These are phyloP conservation scores for Vidua chalybeata DNA, from an alignment of 2,113 vertebrate species.

Conservation along the genomic window DNA sequence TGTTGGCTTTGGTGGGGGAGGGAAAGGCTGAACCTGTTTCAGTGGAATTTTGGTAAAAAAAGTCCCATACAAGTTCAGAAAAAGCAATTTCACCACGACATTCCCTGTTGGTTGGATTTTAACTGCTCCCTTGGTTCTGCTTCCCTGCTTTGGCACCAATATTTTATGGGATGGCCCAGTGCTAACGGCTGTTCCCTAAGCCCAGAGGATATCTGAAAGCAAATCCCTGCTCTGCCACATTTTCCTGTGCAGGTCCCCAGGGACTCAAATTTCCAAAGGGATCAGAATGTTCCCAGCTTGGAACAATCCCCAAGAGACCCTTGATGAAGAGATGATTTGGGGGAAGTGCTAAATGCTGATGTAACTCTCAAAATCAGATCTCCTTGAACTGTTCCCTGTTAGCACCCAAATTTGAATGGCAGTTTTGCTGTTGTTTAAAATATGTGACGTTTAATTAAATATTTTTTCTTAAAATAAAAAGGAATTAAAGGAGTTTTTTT, in stretches of 20 bases:
- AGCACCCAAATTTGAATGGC: background rate
- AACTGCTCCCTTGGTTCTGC: background rate
- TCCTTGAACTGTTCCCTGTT: background rate
- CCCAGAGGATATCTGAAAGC: background rate
- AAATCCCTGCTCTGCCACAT: background rate
- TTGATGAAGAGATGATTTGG: background rate
- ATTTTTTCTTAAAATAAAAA: background rate
- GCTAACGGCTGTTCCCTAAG: fast-evolving
- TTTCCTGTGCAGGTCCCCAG: background rate
- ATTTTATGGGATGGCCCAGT: background rate
- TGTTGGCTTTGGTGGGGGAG: background rate
- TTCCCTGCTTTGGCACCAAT: background rate
- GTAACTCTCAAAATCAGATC: background rate
- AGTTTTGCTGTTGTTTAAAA: background rate
- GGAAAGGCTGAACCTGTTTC: background rate
- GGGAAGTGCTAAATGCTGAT: background rate
- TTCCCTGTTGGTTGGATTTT: background rate
- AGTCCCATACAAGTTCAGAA: background rate
- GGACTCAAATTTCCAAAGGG: background rate
- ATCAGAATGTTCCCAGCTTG: background rate
- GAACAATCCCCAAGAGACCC: background rate
- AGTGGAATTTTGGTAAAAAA: background rate
- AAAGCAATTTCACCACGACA: background rate
- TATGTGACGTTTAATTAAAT: background rate
- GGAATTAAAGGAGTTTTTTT: background rate